Evolutionary conservation across 2,113 vertebrate species (phyloP).

Genomic region (Orientallactaga bullata): DNA sequence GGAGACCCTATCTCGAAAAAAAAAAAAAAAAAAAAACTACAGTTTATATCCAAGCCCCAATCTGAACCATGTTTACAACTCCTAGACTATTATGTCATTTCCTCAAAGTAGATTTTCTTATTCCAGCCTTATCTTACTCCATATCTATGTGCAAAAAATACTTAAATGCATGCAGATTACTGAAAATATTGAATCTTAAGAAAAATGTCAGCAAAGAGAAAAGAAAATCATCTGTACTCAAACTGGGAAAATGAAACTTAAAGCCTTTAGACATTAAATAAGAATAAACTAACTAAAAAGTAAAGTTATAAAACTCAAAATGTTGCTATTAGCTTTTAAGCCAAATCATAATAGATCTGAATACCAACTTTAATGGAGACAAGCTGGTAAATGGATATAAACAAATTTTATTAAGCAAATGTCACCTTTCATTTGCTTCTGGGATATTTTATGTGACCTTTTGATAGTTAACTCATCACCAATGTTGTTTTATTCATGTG

Average conservation of each 20-base stretch:
- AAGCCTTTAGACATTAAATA: conserved; percentile 20
- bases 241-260: conserved; percentile 47
- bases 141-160: not conserved
- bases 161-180: not conserved
- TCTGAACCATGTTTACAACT: not conserved
- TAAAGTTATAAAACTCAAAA: not conserved
- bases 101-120: not conserved
- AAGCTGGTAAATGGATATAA: conserved; percentile 34
- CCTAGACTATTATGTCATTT: not conserved
- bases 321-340: not conserved
- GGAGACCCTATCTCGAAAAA: too few species aligned
- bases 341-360: conserved; percentile 5
- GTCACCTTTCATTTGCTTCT: conserved; percentile 58
- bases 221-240: not conserved
- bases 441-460: conserved; percentile 60
- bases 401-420: conserved; percentile 67
- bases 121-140: not conserved
- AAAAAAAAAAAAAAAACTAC: too few species aligned
- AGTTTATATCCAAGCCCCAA: not conserved
- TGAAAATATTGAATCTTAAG: conserved; percentile 27
- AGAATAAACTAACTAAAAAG: not conserved
- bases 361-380: conserved; percentile 42
- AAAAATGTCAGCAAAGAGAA: conserved; percentile 37
- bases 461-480: conserved; percentile 9
- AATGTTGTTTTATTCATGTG: conserved; percentile 46